Conservation (phyloP, 2,797 vertebrate species). For the Malacoctenus gilli region DNA sequence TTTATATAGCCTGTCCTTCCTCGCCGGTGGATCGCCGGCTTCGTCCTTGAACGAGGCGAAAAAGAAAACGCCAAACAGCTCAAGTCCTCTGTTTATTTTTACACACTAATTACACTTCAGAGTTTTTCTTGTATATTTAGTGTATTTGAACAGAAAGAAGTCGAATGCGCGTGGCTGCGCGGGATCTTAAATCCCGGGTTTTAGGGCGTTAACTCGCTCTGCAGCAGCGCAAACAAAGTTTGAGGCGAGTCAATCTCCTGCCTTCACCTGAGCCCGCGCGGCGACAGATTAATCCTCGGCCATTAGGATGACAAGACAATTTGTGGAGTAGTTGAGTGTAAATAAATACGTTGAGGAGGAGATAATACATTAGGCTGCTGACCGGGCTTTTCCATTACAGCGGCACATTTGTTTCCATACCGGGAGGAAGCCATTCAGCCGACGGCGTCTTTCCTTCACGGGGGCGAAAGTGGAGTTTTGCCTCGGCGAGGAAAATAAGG, state of each 20-base stretch:
- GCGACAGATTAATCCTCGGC: conserved; percentile 85
- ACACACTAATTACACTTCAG: conserved; percentile 34
- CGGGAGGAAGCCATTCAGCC: conserved; percentile 70
- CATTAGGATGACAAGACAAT: conserved; percentile 87
- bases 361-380: conserved; percentile 87
- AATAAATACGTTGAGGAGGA: conserved; percentile 85
- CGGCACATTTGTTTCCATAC: conserved; percentile 85
- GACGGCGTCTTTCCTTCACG: conserved; percentile 74
- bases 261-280: conserved; percentile 77
- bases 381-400: conserved; percentile 82
- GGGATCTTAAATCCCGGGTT: conserved; percentile 17
- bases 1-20: conserved; percentile 77
- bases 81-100: conserved; percentile 13
- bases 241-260: conserved; percentile 78
- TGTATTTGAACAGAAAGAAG: conserved; percentile 12
- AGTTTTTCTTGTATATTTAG: conserved; percentile 16
- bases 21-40: conserved; percentile 46
- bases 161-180: neutral
- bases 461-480: conserved; percentile 74
- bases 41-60: conserved; percentile 73
- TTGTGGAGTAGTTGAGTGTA: conserved; percentile 86
- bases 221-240: conserved; percentile 75
- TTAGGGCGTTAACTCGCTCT: conserved; percentile 67
- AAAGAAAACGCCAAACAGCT: conserved; percentile 38
- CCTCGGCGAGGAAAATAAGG: conserved; percentile 77